A percentile compares a stretch with the other conserved stretches of the same genome.
These are phyloP conservation scores for Mechanitis mazaeus DNA, from an alignment of 2,888 invertebrate genomes.

Conservation along the genomic window DNA sequence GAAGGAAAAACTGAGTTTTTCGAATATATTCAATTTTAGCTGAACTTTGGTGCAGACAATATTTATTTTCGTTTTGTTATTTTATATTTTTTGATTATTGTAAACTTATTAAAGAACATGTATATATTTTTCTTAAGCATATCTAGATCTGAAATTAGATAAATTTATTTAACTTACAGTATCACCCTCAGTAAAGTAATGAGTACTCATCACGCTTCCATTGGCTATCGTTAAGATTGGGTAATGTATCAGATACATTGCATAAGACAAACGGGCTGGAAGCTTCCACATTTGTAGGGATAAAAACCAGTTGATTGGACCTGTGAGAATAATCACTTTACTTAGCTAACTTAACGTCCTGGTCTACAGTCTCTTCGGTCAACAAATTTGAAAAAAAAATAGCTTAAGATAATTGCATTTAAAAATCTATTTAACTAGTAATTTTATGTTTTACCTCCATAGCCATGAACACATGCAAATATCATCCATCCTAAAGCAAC, in stretches of 20 bases:
- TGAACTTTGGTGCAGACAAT: too few relatives aligned
- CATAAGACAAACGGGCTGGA: slow-evolving; percentile 71
- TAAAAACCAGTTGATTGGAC: slow-evolving; percentile 66
- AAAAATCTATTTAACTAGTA: too few relatives aligned
- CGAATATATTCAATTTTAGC: too few relatives aligned
- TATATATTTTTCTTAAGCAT: background rate
- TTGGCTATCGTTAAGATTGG: slow-evolving; percentile 49
- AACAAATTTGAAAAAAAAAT: too few relatives aligned
- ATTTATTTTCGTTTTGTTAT: too few relatives aligned
- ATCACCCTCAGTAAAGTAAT: slow-evolving; percentile 44
- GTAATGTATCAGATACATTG: slow-evolving; percentile 72
- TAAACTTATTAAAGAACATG: too few relatives aligned
- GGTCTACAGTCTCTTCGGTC: too few relatives aligned
- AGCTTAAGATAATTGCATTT: too few relatives aligned
- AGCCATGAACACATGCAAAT: slow-evolving; percentile 63
- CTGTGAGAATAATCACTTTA: slow-evolving; percentile 14
- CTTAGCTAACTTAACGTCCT: too few relatives aligned
- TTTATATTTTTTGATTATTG: too few relatives aligned
- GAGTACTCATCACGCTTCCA: slow-evolving; percentile 45
- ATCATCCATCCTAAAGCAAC: slow-evolving; percentile 65
- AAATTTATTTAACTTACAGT: slow-evolving; percentile 39
- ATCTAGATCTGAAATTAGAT: slow-evolving; percentile 6
- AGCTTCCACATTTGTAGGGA: slow-evolving; percentile 69
- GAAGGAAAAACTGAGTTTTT: too few relatives aligned
- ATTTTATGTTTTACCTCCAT: slow-evolving; percentile 47